Evolutionary conservation across 1,140 invertebrate species (phyloP), one percentile per base, ranked within the genome.

Genomic region (Hestina assimilis): DNA sequence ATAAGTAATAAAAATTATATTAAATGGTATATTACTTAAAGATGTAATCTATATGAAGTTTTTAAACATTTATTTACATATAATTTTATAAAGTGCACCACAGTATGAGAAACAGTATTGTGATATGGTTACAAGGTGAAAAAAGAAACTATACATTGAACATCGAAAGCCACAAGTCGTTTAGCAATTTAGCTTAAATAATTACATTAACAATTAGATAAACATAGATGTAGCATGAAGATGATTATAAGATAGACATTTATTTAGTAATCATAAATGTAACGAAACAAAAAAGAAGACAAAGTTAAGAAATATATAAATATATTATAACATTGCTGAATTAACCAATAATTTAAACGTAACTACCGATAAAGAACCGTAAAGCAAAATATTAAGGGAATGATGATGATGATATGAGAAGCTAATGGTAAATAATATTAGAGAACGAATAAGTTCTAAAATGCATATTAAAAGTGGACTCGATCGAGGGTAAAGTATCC

Each of bases 381-480:
- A 14, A 63, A 59, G 53, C 61, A 42, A 51, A n/a, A n/a, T n/a
- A n/a, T n/a, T n/a, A n/a, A n/a, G 43, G 43, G 55, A 47, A 42
- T 35, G 41, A 62, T 52, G 57, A 51, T 20, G 17, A 59, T 50
- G 50, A 66, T 35, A 79, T 72, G 71, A 63, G 63, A 67, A 70
- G 53, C 73, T 66, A 75, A 60, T 59, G 48, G 51, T 50, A 57
- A 47, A 50, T n/a, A 53, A 55, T 46, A 69, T 65, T 50, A 53
- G 33, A 35, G 31, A 65, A 69, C 70, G 67, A 63, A 70, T 61
- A 64, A 64, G 48, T 68, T 72, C 78, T 81, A 81, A 71, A 76
- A 75, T 70, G 67, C 65, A 69, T 68, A 72, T 66, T 68, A 71
- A 62, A 70, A 76, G 72, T 83, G 80, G 83, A 83, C 75, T 83